phyloP scores from a whole-genome alignment of 2,113 vertebrate species.

The Dolichallabes microphthalmus region DNA sequence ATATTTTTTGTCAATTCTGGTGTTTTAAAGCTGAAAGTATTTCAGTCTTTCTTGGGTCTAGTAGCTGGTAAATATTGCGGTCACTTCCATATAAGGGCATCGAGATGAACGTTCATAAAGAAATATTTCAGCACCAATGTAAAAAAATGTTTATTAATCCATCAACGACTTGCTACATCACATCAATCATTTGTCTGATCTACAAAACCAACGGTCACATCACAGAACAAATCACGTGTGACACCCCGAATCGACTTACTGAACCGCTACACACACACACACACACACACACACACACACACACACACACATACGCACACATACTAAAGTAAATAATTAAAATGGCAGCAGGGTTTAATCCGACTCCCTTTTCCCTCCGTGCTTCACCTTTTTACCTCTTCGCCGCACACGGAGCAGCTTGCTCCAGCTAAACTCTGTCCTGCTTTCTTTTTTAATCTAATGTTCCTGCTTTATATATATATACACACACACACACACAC shows the following conservation, averaged over 20 bases:
- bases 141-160: neutral
- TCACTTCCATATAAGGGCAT: conserved; percentile 11
- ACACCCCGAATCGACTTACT: conserved; percentile 30
- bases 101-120: neutral
- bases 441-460: conserved; percentile 70
- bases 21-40: neutral
- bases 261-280: conserved; percentile 20
- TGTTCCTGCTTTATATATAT: conserved; percentile 66
- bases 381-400: conserved; percentile 3
- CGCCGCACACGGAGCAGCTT: conserved; percentile 42
- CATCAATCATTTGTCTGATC: neutral
- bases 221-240: neutral
- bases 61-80: neutral
- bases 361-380: conserved; percentile 1
- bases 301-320: no score
- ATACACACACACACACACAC: neutral
- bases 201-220: conserved; percentile 26
- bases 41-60: neutral
- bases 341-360: neutral
- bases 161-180: neutral
- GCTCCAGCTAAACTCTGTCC: conserved; percentile 66
- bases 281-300: no score
- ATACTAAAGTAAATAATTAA: conserved; percentile 29
- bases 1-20: neutral
- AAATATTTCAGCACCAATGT: neutral